phyloP scores from a whole-genome alignment of 2,888 invertebrate species.

The Piscicola geometra region DNA sequence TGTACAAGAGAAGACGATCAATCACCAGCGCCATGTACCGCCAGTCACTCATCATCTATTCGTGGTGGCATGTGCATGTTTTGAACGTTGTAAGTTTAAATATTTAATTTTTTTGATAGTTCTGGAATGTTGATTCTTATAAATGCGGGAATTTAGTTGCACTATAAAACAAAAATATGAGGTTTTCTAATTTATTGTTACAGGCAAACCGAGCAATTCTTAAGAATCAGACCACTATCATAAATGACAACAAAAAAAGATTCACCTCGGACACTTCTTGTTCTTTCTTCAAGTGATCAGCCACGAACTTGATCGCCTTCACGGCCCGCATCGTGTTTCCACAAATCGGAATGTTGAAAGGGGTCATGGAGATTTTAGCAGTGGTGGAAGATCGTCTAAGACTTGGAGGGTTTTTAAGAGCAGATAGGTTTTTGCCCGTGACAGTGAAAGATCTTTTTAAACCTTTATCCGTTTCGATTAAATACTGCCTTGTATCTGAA shows the following conservation, averaged over 20 bases:
- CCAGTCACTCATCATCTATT: conserved; percentile 27
- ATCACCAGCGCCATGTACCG: conserved; percentile 29
- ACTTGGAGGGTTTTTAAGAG: not conserved
- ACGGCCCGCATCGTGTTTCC: conserved; percentile 64
- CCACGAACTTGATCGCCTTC: conserved; percentile 95
- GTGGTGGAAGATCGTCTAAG: not conserved
- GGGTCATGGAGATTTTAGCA: not conserved
- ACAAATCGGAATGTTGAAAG: conserved; percentile 15
- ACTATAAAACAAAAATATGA: no score
- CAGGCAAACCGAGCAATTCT: no score
- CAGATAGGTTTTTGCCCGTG: not conserved
- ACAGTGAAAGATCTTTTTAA: not conserved
- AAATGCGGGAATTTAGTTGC: no score
- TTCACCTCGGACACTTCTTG: conserved; percentile 98
- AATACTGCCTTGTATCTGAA: no score
- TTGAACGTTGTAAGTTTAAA: no score
- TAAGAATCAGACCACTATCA: no score
- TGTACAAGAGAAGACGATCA: conserved; percentile 22
- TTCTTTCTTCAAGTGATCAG: conserved; percentile 92
- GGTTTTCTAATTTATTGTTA: no score
- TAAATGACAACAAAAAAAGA: no score
- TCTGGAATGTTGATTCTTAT: no score
- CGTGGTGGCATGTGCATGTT: not conserved
- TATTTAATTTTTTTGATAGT: no score
- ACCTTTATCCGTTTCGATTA: no score